Percentiles rank a stretch among this genome's conserved stretches.
Conservation (phyloP, 2,113 vertebrate genomes). For the Odocoileus virginianus region DNA sequence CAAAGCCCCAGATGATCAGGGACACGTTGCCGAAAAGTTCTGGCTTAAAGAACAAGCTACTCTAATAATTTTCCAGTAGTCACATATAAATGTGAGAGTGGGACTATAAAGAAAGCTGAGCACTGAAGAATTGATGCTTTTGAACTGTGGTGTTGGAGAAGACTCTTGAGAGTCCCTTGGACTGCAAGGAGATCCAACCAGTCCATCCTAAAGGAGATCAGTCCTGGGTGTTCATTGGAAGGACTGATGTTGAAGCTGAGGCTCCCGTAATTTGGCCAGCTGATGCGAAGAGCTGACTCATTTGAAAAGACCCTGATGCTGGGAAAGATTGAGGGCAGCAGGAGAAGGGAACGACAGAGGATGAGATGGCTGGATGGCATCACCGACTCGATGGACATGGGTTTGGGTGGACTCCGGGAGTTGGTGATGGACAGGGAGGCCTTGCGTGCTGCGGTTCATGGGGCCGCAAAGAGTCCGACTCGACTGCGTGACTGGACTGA, state of each 20-base stretch:
- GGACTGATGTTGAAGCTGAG: background rate
- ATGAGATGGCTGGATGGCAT: background rate
- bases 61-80: background rate
- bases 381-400: rapidly evolving
- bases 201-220: background rate
- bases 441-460: rapidly evolving
- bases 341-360: background rate
- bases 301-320: background rate
- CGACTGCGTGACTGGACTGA: rapidly evolving
- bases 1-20: background rate
- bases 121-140: background rate
- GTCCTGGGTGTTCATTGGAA: background rate
- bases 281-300: rapidly evolving
- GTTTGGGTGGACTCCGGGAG: rapidly evolving
- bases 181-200: background rate
- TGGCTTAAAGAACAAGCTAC: slow-evolving; percentile 22
- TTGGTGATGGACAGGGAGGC: background rate
- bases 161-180: background rate
- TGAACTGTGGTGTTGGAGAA: background rate
- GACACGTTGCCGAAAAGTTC: background rate
- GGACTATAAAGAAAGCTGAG: background rate
- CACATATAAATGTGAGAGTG: background rate
- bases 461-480: rapidly evolving
- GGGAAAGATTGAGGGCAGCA: rapidly evolving
- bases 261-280: background rate